Percentiles rank a stretch among this genome's conserved stretches.
These are phyloP conservation scores for Vicugna pacos DNA, from an alignment of 2,113 vertebrate species.

Conservation along the genomic window DNA sequence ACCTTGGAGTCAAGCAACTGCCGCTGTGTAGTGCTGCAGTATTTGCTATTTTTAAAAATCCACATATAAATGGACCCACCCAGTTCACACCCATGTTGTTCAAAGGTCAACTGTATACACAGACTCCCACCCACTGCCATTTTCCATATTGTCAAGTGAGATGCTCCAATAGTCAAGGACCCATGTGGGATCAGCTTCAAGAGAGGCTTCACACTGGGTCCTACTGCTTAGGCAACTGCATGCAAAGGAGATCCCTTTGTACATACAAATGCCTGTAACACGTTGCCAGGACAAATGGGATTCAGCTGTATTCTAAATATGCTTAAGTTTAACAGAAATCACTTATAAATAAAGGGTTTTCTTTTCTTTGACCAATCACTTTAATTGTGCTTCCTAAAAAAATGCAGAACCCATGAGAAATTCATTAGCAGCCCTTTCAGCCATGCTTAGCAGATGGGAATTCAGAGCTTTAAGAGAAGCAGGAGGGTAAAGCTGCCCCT, in stretches of 20 bases:
- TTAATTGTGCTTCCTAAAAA: conserved; percentile 37
- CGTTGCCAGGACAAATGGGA: not conserved
- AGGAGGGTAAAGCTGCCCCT: not conserved
- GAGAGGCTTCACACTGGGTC: not conserved
- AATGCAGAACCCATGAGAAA: conserved; percentile 23
- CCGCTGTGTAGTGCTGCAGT: not conserved
- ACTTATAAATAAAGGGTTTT: conserved; percentile 24
- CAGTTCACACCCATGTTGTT: not conserved
- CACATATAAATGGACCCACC: not conserved
- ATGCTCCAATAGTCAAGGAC: not conserved
- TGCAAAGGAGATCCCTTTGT: not conserved
- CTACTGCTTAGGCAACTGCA: not conserved
- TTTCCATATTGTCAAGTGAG: not conserved
- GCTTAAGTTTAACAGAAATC: not conserved
- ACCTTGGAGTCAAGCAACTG: not conserved
- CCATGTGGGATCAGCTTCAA: not conserved
- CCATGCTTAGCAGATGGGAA: conserved; percentile 27
- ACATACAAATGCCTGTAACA: not conserved
- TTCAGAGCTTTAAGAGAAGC: not conserved
- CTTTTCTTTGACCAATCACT: conserved; percentile 46
- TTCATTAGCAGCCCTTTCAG: not conserved
- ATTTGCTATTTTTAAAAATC: not conserved
- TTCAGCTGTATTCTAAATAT: not conserved
- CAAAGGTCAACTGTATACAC: not conserved
- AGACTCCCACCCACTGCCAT: not conserved